Percentiles rank a stretch among this genome's conserved stretches.
phyloP scores from a whole-genome alignment of 1,140 invertebrate genomes.

The Cyphomyrmex costatus region DNA sequence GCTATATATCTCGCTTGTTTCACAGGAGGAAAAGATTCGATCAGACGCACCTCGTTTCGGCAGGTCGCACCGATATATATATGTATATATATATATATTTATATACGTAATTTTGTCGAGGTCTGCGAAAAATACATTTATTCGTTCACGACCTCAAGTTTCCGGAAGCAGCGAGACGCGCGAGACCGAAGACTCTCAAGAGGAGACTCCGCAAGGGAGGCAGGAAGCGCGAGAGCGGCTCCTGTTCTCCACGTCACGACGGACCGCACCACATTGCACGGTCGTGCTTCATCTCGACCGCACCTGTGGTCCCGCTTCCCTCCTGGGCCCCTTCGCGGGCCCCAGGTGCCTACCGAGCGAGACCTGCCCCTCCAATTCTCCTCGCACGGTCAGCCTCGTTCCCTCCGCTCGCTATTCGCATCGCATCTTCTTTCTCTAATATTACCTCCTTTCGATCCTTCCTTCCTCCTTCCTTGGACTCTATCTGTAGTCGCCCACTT shows the following conservation, averaged over 20 bases:
- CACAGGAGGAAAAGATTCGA: not conserved
- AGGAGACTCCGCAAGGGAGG: not conserved
- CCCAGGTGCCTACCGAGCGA: slow-evolving; percentile 20
- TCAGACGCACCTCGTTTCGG: not conserved
- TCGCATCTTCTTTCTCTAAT: slow-evolving; percentile 7
- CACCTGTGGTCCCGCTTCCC: slow-evolving; percentile 75
- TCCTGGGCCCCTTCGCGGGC: slow-evolving; percentile 47
- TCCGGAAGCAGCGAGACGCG: not conserved
- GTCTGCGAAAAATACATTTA: not conserved
- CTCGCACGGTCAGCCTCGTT: slow-evolving; percentile 49
- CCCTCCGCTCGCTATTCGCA: not conserved
- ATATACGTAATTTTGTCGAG: not conserved
- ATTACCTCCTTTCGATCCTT: slow-evolving; percentile 18
- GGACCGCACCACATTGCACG: slow-evolving; percentile 66
- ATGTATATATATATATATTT: not conserved
- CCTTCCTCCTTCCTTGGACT: slow-evolving; percentile 11
- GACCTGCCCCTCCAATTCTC: slow-evolving; percentile 56
- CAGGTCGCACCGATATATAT: not conserved
- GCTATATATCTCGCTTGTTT: not conserved
- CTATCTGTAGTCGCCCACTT: not conserved
- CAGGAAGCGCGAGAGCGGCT: slow-evolving; percentile 18
- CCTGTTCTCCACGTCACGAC: slow-evolving; percentile 50
- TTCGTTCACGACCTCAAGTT: not conserved
- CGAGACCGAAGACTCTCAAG: not conserved
- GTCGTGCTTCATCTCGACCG: slow-evolving; percentile 68